A percentile compares a stretch with the other conserved stretches of the same genome.
phyloP scores from a whole-genome alignment of 2,113 vertebrate species.

The Coptodon rendalli region DNA sequence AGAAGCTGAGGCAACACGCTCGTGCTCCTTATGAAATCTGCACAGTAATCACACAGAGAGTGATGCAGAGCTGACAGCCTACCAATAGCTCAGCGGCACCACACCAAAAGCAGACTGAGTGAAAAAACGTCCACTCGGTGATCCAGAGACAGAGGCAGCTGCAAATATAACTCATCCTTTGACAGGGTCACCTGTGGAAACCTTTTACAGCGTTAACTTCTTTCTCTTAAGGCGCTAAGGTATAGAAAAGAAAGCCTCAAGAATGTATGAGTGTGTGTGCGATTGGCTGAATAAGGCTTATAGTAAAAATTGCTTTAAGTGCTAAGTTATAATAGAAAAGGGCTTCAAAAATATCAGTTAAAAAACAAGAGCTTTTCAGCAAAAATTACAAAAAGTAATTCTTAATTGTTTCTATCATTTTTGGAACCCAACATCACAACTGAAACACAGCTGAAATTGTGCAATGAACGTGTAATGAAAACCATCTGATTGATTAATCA shows the following conservation, averaged over 20 bases:
- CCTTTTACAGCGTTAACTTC: neutral
- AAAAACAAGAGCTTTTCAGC: neutral
- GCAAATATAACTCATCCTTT: neutral
- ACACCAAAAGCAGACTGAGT: neutral
- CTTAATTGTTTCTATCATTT: neutral
- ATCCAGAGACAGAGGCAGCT: neutral
- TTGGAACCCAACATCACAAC: neutral
- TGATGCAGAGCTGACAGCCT: rapidly evolving
- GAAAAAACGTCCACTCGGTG: neutral
- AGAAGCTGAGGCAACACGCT: neutral
- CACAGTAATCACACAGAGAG: neutral
- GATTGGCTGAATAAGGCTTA: neutral
- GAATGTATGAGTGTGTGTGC: neutral
- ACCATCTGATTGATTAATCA: neutral
- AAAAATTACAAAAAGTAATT: neutral
- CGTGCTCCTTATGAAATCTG: neutral
- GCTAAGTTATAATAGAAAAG: neutral
- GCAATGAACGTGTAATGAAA: neutral
- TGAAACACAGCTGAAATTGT: neutral
- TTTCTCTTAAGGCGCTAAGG: neutral
- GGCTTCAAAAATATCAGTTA: neutral
- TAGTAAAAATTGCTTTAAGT: neutral
- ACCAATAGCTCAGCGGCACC: neutral
- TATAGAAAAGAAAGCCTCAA: rapidly evolving
- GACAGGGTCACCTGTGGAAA: neutral